Conservation (phyloP, 2,113 vertebrate species). For the Colius striatus region DNA sequence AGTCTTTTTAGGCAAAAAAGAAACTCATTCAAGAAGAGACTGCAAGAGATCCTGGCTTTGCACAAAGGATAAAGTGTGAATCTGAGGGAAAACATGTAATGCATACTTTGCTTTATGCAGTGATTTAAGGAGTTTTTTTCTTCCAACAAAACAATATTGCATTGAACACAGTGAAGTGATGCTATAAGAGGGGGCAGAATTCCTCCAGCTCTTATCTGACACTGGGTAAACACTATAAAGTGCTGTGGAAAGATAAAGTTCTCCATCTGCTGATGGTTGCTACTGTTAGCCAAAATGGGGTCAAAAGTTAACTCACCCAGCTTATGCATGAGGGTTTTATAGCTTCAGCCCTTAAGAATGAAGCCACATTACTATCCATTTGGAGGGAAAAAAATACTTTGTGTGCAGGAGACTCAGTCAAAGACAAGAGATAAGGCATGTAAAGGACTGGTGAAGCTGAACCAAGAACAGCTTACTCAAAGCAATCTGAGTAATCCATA, state of each 20-base stretch:
- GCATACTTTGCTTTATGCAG: neutral
- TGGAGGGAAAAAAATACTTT: neutral
- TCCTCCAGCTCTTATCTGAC: conserved; percentile 38
- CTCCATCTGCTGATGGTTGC: conserved; percentile 15
- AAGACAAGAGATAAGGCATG: neutral
- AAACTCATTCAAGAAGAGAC: neutral
- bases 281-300: neutral
- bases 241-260: neutral
- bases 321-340: neutral
- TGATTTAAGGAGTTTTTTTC: neutral
- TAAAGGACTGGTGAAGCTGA: neutral
- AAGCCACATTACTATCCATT: neutral
- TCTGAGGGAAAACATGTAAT: neutral
- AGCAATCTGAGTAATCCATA: neutral
- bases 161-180: neutral
- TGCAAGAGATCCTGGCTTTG: neutral
- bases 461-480: neutral
- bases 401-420: neutral
- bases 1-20: neutral
- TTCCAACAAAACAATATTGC: neutral
- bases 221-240: neutral
- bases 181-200: neutral
- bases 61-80: neutral
- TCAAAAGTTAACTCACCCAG: neutral
- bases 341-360: neutral